These are phyloP conservation scores for Habroteleia sp. DNA, from an alignment of 2,888 invertebrate species.

Conservation along the genomic window DNA sequence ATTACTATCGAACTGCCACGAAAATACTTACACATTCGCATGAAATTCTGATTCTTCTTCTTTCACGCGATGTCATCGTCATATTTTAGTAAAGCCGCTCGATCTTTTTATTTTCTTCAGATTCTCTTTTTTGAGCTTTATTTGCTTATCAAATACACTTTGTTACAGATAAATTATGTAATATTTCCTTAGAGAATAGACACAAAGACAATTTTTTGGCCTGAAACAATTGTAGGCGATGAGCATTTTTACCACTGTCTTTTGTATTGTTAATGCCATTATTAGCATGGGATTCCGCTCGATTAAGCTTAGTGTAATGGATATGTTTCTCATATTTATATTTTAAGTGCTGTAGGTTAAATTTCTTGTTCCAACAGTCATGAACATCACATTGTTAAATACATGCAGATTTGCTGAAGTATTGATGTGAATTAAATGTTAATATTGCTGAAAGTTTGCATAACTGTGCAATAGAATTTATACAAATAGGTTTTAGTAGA, in stretches of 20 bases:
- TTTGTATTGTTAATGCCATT: conserved; percentile 46
- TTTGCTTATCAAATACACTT: too few species aligned
- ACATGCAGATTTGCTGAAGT: too few species aligned
- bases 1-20: conserved; percentile 51
- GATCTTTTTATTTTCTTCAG: too few species aligned
- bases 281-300: conserved; percentile 55
- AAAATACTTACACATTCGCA: conserved; percentile 43
- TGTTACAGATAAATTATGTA: too few species aligned
- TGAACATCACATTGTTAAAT: too few species aligned
- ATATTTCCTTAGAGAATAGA: too few species aligned
- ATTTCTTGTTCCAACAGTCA: conserved; percentile 37
- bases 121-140: too few species aligned
- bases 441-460: too few species aligned
- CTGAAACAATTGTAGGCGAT: conserved; percentile 27
- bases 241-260: conserved; percentile 36
- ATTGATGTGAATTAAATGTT: too few species aligned
- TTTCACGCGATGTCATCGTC: conserved; percentile 31
- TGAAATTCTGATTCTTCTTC: conserved; percentile 49
- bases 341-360: conserved; percentile 18
- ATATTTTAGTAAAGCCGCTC: conserved; percentile 34
- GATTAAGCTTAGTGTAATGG: conserved; percentile 50
- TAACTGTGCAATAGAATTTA: too few species aligned
- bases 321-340: conserved; percentile 49
- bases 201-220: background rate
- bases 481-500: too few species aligned